A percentile compares a stretch with the other conserved stretches of the same genome.
These are phyloP conservation scores for Chaetodon auriga DNA, from an alignment of 2,113 vertebrate species.

Conservation along the genomic window DNA sequence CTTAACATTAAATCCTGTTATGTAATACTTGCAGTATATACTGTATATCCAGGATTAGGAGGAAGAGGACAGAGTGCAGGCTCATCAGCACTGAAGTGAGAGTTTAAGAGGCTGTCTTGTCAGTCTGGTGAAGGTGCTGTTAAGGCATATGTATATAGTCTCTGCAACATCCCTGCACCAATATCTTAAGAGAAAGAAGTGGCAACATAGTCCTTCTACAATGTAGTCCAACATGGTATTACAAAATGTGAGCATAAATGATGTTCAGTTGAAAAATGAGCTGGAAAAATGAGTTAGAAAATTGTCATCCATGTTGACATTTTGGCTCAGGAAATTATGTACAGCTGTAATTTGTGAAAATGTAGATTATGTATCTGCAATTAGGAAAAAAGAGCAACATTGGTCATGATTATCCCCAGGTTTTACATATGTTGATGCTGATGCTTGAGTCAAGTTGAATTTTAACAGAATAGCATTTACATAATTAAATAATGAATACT, in stretches of 20 bases:
- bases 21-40: not conserved
- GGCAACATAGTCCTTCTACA: not conserved
- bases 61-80: not conserved
- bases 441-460: no score
- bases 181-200: not conserved
- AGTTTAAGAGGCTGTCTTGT: constrained; percentile 9
- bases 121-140: not conserved
- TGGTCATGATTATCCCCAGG: no score
- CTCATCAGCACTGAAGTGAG: constrained; percentile 13
- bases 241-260: not conserved
- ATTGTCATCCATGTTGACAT: not conserved
- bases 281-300: no score
- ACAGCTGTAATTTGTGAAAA: no score
- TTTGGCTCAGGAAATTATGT: not conserved
- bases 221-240: not conserved
- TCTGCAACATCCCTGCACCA: not conserved
- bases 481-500: not conserved
- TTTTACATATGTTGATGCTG: no score
- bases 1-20: not conserved
- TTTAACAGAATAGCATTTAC: not conserved
- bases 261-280: no score
- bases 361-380: no score
- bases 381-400: no score
- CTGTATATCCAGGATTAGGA: constrained; percentile 18
- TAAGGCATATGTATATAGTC: not conserved